Conservation (phyloP, 1,140 invertebrate species). For the Helicoverpa zea region DNA sequence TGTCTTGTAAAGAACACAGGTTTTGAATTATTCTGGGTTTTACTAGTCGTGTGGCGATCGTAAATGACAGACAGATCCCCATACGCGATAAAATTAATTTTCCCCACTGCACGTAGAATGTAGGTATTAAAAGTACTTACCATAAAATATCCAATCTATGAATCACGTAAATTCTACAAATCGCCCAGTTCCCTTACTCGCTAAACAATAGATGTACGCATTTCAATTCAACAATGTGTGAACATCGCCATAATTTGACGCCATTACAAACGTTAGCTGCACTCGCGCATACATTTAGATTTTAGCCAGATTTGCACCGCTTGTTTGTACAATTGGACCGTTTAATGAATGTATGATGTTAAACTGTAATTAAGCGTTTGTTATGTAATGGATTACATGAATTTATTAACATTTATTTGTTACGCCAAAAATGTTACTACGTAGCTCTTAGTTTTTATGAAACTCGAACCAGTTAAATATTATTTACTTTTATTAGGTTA, state of each 20-base stretch:
- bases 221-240: neutral
- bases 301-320: conserved; percentile 5
- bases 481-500: too few relatives aligned
- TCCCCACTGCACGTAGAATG: too few relatives aligned
- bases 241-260: neutral
- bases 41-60: too few relatives aligned
- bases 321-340: conserved; percentile 10
- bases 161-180: conserved; percentile 8
- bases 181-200: conserved; percentile 2
- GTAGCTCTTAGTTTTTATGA: too few relatives aligned
- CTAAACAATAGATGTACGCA: conserved; percentile 1
- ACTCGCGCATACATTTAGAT: neutral
- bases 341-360: conserved; percentile 7
- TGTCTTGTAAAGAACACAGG: too few relatives aligned
- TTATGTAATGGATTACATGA: too few relatives aligned
- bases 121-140: neutral
- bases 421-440: too few relatives aligned
- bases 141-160: neutral
- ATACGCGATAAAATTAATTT: too few relatives aligned
- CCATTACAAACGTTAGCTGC: neutral
- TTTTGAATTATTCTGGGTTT: too few relatives aligned
- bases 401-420: too few relatives aligned
- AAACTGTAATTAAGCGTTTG: neutral
- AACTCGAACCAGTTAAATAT: too few relatives aligned
- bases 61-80: too few relatives aligned